These are phyloP conservation scores for Spisula subtruncata DNA, from an alignment of 2,888 invertebrate species.

Conservation along the genomic window DNA sequence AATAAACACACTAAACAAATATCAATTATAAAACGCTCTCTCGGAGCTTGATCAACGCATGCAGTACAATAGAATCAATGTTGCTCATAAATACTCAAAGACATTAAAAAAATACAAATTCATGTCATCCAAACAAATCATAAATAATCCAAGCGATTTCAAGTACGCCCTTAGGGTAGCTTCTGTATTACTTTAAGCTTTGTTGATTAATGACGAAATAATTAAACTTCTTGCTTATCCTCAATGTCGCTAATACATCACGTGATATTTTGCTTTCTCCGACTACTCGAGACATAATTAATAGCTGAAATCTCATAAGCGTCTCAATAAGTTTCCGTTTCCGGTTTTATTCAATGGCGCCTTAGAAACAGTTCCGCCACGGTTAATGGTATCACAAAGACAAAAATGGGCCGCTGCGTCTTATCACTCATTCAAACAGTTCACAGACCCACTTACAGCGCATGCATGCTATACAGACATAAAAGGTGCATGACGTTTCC, in stretches of 20 bases:
- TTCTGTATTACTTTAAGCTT: too few relatives aligned
- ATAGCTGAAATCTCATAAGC: conserved; percentile 14
- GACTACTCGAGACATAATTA: neutral
- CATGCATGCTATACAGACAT: neutral
- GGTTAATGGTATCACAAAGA: neutral
- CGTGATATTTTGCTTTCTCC: neutral
- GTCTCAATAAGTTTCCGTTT: neutral
- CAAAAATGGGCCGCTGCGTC: neutral
- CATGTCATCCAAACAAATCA: neutral
- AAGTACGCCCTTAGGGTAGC: neutral
- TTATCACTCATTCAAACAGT: neutral
- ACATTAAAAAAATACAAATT: neutral
- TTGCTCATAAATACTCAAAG: neutral
- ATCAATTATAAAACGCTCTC: neutral
- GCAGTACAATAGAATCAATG: neutral
- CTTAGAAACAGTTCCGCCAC: neutral
- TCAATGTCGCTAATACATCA: neutral
- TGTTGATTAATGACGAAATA: neutral
- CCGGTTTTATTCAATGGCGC: neutral
- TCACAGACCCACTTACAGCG: neutral
- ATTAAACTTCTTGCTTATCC: neutral
- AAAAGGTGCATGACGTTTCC: neutral
- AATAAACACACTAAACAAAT: neutral
- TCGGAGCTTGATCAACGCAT: neutral
- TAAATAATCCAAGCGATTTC: neutral